These are phyloP conservation scores for Trematocara nigrifrons DNA, from an alignment of 2,113 vertebrate species.

Conservation along the genomic window DNA sequence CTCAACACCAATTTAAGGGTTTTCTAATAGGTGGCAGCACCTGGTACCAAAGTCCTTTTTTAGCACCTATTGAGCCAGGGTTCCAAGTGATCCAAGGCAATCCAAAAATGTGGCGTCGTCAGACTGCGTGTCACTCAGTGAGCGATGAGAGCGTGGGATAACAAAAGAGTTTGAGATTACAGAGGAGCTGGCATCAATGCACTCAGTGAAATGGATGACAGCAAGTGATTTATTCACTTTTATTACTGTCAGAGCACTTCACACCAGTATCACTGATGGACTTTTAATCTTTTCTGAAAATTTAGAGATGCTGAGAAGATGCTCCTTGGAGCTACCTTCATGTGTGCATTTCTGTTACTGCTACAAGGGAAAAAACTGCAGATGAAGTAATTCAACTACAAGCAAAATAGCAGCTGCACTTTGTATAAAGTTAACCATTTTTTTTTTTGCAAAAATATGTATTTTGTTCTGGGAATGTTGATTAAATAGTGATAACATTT, in stretches of 20 bases:
- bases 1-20: background rate
- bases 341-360: background rate
- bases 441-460: background rate
- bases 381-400: background rate
- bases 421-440: background rate
- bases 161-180: background rate
- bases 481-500: background rate
- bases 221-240: background rate
- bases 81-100: background rate
- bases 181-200: fast-evolving
- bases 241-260: background rate
- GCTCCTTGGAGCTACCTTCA: background rate
- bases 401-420: background rate
- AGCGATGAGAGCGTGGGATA: background rate
- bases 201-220: background rate
- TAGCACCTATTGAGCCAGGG: background rate
- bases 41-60: background rate
- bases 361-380: background rate
- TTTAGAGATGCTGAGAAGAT: background rate
- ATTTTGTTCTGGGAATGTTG: fast-evolving
- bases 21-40: background rate
- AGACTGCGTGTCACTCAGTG: background rate
- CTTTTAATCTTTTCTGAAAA: background rate
- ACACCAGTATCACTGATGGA: background rate
- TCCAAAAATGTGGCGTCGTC: background rate